phyloP scores from a whole-genome alignment of 2,113 vertebrate species.

The Gadus macrocephalus region DNA sequence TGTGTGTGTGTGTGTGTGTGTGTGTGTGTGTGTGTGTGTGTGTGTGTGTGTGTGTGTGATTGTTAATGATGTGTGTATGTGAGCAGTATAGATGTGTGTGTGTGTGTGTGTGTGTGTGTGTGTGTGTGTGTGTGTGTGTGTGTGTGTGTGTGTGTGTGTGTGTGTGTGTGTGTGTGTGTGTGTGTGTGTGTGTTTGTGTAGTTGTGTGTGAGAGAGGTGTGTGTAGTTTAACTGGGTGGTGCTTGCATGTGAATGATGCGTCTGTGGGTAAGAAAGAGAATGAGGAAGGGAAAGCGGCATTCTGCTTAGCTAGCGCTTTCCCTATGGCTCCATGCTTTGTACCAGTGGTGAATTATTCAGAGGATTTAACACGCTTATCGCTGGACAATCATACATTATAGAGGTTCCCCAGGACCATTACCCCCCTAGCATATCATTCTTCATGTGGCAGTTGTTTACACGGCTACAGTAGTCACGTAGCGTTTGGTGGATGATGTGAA shows the following conservation, averaged over 20 bases:
- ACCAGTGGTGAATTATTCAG: neutral
- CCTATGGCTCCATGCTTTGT: neutral
- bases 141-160: constrained; percentile 1
- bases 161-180: neutral
- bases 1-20: neutral
- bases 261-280: neutral
- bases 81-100: neutral
- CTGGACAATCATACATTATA: neutral
- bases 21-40: neutral
- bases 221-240: neutral
- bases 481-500: no score
- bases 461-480: no score
- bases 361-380: neutral
- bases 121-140: neutral
- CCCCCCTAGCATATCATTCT: neutral
- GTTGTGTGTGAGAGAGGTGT: constrained; percentile 4
- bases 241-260: neutral
- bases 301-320: neutral
- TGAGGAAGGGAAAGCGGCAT: neutral
- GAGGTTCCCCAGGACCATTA: neutral
- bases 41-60: neutral
- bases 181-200: constrained; percentile 19
- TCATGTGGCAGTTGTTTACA: neutral
- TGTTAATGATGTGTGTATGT: neutral
- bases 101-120: neutral